Base-by-base conservation (phyloP, 37 sponge, comb jelly and placozoan species). In the Diacarnus erythraeanus region DNA sequence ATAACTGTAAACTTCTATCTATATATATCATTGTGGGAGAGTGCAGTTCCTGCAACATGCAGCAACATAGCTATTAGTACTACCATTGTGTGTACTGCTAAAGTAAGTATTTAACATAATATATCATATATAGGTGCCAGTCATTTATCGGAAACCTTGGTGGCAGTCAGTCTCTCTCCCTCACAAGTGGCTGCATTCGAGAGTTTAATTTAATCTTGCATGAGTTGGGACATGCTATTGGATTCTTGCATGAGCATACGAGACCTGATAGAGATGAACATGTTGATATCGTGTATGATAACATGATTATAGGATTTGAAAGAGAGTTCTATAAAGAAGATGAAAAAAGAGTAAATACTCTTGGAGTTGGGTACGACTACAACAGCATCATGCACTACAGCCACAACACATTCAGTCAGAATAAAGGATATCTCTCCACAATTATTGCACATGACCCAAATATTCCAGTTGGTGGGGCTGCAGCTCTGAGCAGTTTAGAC, bases 381-480 rank as follows among this genome's bases (percentile, higher is more conserved):
- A 93, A 89, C 77, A 89, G 90, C 38, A 84, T 94, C 51, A 94
- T 94, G 94, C 94, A 94, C 64, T 94, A 94, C 51, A 38, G 57
- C 66, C 35, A 26, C 10, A 27, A 66, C 22, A 61, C 72, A 1
- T 86, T 83, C 72, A 3, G 59, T 3, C 9, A 1, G 38, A 73
- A 51, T 79, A 29, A 42, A 61, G 71, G 70, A 26, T n/a, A n/a
- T n/a, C n/a, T n/a, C n/a, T 35, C 10, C 23, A 89, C 90, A 0
- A 76, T 94, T 12, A 38, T 34, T 12, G 58, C 87, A 0, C 51
- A 26, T 20, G 88, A 87, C 80, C 66, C 77, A n/a, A 67, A 38
- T 1, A 87, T 87, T 36, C 75, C 83, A 2, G 34, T 94, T 47
- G 94, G 90, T 21, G 31, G 27, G 9, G 87, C 87, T 38, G 25